Percentiles rank a stretch among this genome's conserved stretches.
Conservation (phyloP, 2,888 invertebrate species). For the Geophilus truncorum region DNA sequence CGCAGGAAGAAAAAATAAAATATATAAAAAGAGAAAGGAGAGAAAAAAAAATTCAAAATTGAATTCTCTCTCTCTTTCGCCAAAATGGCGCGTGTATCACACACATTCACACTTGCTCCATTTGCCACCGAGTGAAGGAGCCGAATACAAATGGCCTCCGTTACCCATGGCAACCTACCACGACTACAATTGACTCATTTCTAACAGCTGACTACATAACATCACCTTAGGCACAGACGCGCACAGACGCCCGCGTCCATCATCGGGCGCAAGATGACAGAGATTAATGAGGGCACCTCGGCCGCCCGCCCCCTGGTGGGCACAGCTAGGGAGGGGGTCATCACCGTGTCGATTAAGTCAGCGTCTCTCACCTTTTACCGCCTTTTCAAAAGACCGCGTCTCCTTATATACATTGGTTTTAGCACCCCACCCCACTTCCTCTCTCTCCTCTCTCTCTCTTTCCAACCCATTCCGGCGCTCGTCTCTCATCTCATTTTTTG, state of each 20-base stretch:
- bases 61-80: neutral
- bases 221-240: neutral
- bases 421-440: no score
- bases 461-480: neutral
- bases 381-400: neutral
- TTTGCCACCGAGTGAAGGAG: conserved; percentile 4
- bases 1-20: neutral
- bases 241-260: conserved; percentile 4
- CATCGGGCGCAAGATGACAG: neutral
- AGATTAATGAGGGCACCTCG: neutral
- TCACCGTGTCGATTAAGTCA: conserved; percentile 10
- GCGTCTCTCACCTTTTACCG: neutral
- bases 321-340: neutral
- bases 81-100: conserved; percentile 10
- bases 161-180: neutral
- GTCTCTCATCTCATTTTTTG: neutral
- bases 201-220: conserved; percentile 10
- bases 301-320: conserved; percentile 10
- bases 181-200: conserved; percentile 5
- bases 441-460: no score
- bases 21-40: neutral
- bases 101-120: conserved; percentile 10
- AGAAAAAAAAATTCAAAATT: neutral
- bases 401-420: neutral
- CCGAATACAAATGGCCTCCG: conserved; percentile 5